These are phyloP conservation scores for Battus philenor DNA, from an alignment of 1,140 invertebrate genomes.

Conservation along the genomic window DNA sequence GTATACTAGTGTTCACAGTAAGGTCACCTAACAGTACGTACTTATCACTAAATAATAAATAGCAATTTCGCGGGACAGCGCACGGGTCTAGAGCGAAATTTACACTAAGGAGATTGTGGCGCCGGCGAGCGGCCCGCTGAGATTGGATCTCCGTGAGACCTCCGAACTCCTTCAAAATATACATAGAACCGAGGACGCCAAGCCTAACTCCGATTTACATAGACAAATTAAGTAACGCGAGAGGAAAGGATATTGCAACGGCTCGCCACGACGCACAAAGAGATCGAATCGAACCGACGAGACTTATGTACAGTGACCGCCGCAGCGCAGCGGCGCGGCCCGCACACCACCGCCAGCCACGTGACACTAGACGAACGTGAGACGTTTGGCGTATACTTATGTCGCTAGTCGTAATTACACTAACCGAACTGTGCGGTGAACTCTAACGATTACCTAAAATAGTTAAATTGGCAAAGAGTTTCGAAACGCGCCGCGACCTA, in stretches of 20 bases:
- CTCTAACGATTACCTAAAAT: constrained; percentile 72
- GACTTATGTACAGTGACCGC: constrained; percentile 74
- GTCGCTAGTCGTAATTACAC: constrained; percentile 72
- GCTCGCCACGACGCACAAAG: constrained; percentile 47
- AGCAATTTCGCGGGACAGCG: constrained; percentile 56
- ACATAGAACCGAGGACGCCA: constrained; percentile 58
- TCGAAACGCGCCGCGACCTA: constrained; percentile 74
- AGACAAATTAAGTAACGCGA: constrained; percentile 64
- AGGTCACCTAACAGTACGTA: constrained; percentile 56
- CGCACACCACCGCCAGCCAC: no score
- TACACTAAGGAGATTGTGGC: constrained; percentile 70
- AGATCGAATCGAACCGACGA: constrained; percentile 72
- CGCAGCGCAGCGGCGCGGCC: no score
- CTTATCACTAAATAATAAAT: constrained; percentile 75
- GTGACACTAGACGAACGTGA: constrained; percentile 73
- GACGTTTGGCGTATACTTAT: constrained; percentile 76
- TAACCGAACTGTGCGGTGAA: constrained; percentile 71
- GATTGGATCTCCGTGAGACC: constrained; percentile 72
- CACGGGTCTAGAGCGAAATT: constrained; percentile 56
- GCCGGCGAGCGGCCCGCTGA: constrained; percentile 53
- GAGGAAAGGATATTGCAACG: constrained; percentile 67
- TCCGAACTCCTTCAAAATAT: constrained; percentile 64
- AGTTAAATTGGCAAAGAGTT: constrained; percentile 76
- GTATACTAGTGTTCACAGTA: constrained; percentile 72
- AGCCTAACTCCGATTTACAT: constrained; percentile 67